Percentiles rank a stretch among this genome's conserved stretches.
phyloP scores from a whole-genome alignment of 2,888 invertebrate species.

The Nudaria mundana region DNA sequence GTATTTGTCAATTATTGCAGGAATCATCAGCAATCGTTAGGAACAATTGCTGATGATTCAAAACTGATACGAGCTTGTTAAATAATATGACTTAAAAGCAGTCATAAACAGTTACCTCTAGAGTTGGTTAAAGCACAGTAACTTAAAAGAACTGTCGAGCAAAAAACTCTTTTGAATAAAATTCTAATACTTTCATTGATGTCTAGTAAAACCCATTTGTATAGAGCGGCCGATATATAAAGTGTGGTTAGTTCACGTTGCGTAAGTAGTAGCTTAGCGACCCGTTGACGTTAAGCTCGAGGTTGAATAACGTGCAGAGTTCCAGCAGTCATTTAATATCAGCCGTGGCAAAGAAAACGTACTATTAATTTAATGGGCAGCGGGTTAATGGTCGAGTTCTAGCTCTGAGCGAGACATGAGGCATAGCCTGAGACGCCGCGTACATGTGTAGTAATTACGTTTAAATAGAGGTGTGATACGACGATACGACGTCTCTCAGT shows the following conservation, averaged over 20 bases:
- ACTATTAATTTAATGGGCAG: constrained; percentile 66
- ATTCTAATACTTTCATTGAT: constrained; percentile 22
- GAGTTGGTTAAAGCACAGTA: too few relatives aligned
- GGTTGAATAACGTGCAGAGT: constrained; percentile 53
- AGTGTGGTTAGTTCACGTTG: constrained; percentile 48
- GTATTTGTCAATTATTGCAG: too few relatives aligned
- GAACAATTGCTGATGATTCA: too few relatives aligned
- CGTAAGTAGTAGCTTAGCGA: constrained; percentile 38
- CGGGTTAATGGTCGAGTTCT: constrained; percentile 25
- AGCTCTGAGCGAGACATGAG: constrained; percentile 37
- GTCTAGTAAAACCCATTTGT: constrained; percentile 30
- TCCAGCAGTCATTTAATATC: constrained; percentile 52
- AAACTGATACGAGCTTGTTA: too few relatives aligned
- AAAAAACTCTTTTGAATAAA: constrained; percentile 10
- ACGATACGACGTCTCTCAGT: constrained; percentile 14
- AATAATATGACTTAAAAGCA: too few relatives aligned
- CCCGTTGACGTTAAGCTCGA: constrained; percentile 25
- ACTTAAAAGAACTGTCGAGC: constrained; percentile 11
- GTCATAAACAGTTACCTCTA: too few relatives aligned
- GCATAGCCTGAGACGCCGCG: constrained; percentile 51
- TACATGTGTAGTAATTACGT: constrained; percentile 52
- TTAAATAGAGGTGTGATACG: constrained; percentile 46
- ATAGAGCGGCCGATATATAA: constrained; percentile 42
- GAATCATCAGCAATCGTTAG: too few relatives aligned
- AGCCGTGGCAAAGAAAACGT: constrained; percentile 58